Base-by-base conservation (phyloP, 2,113 vertebrate genomes). In the Microcebus jonahi region DNA sequence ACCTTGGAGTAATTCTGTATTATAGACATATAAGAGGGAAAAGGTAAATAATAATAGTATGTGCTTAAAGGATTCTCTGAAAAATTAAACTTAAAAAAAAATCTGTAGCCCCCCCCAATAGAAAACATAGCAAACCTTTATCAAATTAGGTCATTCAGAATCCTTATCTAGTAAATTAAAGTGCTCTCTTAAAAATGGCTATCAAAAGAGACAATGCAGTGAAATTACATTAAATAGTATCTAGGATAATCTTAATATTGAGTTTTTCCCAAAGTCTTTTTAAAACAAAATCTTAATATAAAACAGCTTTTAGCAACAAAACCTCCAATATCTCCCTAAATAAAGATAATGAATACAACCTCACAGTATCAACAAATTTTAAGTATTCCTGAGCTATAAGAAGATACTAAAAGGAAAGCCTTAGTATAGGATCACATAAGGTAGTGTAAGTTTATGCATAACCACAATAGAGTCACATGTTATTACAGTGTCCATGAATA, bases 111-210 rank as follows among this genome's bases (percentile, higher is more conserved):
- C 90, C 1, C 94, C 91, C 82, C 45, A 45, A 86, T 34, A 82
- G 90, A 89, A 96, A 97, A 50, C 45, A 90, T 0, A 96, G 97
- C 95, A 98, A 98, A 93, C 96, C 97, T 94, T 91, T 84, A 91
- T 88, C 95, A 98, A 98, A 98, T 94, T 98, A 98, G 98, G 98
- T 98, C 98, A 98, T 84, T 97, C 75, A 98, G 98, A 98, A 98
- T 98, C 90, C 90, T 98, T 94, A 97, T 94, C 97, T 95, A 98
- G 71, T 97, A 98, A 97, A 97, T 97, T 96, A 97, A 98, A 98
- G 77, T 94, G 87, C n/a, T 45, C 36, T 63, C 83, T 93, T 89
- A 59, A 98, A 98, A 98, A 98, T 86, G 95, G 94, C 90, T 97
- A 97, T 97, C 97, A 96, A 97, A 96, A 97, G 82, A 98, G 85